Percentiles rank a stretch among this genome's conserved stretches.
These are phyloP conservation scores for Riparia riparia DNA, from an alignment of 2,113 vertebrate species.

Conservation along the genomic window DNA sequence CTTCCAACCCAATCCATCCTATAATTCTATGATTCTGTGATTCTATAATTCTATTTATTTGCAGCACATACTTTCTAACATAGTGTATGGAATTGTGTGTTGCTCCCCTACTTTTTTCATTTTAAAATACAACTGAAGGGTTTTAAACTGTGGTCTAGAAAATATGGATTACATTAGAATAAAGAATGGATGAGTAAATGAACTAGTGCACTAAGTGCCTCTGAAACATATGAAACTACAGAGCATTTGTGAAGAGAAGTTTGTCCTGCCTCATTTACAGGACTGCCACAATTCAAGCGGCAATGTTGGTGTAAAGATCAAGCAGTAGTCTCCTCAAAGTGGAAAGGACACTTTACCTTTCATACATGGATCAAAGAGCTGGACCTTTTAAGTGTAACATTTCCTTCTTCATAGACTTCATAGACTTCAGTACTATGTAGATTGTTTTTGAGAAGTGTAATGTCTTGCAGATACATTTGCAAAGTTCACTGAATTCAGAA, in stretches of 20 bases:
- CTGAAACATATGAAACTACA: not conserved
- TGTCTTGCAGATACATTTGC: not conserved
- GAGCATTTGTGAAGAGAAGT: not conserved
- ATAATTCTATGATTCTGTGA: not conserved
- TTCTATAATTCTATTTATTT: not conserved
- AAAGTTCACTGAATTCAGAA: not conserved
- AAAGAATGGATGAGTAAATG: not conserved
- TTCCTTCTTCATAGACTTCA: too few species aligned
- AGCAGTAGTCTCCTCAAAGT: not conserved
- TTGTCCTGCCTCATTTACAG: not conserved
- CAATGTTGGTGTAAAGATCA: not conserved
- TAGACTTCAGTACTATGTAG: not conserved
- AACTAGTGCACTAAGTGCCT: not conserved
- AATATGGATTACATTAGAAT: not conserved
- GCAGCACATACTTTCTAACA: not conserved
- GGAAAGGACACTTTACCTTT: not conserved
- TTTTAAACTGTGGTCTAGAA: not conserved
- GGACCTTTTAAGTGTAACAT: not conserved
- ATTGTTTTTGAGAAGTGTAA: not conserved
- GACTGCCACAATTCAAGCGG: not conserved
- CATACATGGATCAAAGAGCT: not conserved
- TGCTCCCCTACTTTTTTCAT: not conserved
- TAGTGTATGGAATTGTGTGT: not conserved
- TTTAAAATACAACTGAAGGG: not conserved
- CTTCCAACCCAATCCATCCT: not conserved